Percentiles rank a stretch among this genome's conserved stretches.
These are phyloP conservation scores for Cerastis leucographa DNA, from an alignment of 2,888 invertebrate genomes.

Conservation along the genomic window DNA sequence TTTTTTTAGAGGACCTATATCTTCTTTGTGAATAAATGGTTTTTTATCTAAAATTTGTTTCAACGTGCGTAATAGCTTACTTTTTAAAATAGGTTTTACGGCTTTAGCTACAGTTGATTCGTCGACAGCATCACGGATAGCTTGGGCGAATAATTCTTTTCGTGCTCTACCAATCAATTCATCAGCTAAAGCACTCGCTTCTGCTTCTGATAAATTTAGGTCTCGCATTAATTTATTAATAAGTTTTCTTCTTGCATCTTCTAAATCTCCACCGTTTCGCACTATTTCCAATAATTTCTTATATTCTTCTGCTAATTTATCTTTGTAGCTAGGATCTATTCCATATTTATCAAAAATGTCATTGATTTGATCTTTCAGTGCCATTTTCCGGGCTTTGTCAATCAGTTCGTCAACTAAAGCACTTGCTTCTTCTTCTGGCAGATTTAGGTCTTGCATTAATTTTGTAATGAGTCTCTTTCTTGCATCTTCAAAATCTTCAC, in stretches of 20 bases:
- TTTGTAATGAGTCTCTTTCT: conserved; percentile 16
- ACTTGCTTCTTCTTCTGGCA: conserved; percentile 30
- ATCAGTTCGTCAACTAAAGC: conserved; percentile 22
- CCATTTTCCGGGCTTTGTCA: neutral
- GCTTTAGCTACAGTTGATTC: conserved; percentile 19
- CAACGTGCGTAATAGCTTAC: conserved; percentile 23
- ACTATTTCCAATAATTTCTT: neutral
- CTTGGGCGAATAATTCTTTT: conserved; percentile 27
- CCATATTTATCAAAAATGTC: conserved; percentile 3
- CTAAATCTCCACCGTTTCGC: neutral
- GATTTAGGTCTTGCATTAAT: conserved; percentile 28
- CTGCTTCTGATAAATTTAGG: conserved; percentile 14
- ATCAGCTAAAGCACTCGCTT: conserved; percentile 11
- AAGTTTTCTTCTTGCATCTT: conserved; percentile 2
- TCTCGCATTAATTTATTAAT: conserved; percentile 20
- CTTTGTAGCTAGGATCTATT: conserved; percentile 3
- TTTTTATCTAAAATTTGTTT: conserved; percentile 16
- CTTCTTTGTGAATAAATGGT: conserved; percentile 1
- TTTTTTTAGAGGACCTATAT: conserved; percentile 15
- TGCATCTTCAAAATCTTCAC: conserved; percentile 18
- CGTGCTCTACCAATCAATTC: conserved; percentile 20
- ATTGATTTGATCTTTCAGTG: neutral
- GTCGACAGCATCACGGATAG: conserved; percentile 30
- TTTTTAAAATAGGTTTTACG: conserved; percentile 24
- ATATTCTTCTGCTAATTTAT: conserved; percentile 7